Base-by-base conservation (phyloP, 2,113 vertebrate species). In the Aspidoscelis tigris region DNA sequence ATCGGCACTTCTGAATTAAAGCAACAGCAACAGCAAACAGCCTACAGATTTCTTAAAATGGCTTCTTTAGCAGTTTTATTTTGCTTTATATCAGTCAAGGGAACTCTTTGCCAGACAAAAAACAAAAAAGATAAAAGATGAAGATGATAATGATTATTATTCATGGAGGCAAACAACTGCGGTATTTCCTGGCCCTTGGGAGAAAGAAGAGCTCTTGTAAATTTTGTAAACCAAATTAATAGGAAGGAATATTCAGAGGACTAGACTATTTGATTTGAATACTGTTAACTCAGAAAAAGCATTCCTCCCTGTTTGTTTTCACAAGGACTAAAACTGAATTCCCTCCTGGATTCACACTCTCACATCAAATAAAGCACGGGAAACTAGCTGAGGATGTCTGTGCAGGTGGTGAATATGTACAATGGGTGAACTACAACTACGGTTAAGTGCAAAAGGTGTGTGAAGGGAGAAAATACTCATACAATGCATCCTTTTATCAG, bases 71-170 rank as follows among this genome's bases (percentile, higher is more conserved):
- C 83, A 33, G 76, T 83, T 90, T 33, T 85, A 87, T 74, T 92
- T 92, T 93, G 81, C 88, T 80, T 89, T 89, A 86, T 76, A 81
- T 76, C 50, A 74, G 80, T 77, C 68, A 85, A 79, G 58, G 84
- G 69, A 44, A 80, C 41, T 76, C 50, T 83, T 85, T 87, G 77
- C 83, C 87, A 87, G 75, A 73, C 58, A 39, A 70, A 39, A 70
- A 74, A 41, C 2, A 21, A 3, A 61, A 39, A 21, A 6, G 68
- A 21, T 8, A 71, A 9, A 9, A 76, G 44, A 44, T 65, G 72
- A 83, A 80, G 83, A 64, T 50, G 69, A 58, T 64, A 21, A 26
- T 78, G 47, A 55, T 76, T 82, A 80, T 69, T 80, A 43, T 79
- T 84, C 44, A 76, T 39, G 50, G 39, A 72, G 44, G 73, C 58